phyloP scores from a whole-genome alignment of 2,797 vertebrate species.

The Siniperca undulata region DNA sequence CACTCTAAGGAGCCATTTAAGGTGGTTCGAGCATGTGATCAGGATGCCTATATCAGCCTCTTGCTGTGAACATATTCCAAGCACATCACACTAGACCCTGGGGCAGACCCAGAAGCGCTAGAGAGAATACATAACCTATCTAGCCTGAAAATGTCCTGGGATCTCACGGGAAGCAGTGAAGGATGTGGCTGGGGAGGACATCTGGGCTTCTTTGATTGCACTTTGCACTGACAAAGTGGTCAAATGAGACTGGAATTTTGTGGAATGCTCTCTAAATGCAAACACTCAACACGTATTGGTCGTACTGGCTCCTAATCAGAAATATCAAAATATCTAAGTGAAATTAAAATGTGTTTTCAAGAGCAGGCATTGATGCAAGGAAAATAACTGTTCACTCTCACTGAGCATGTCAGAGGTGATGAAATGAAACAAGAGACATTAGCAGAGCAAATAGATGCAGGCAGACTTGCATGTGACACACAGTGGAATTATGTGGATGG shows the following conservation, averaged over 20 bases:
- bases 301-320: not conserved
- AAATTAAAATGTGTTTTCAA: conserved; percentile 12
- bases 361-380: conserved; percentile 4
- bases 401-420: conserved; percentile 51
- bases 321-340: not conserved
- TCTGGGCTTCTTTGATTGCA: not conserved
- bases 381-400: conserved; percentile 23
- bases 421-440: conserved; percentile 58
- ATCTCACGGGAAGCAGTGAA: not conserved
- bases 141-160: conserved; percentile 2
- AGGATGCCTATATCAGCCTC: not conserved
- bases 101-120: conserved; percentile 3
- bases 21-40: conserved; percentile 11
- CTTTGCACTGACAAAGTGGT: not conserved
- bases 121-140: conserved; percentile 10
- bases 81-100: conserved; percentile 1
- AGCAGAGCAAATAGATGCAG: conserved; percentile 49
- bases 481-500: conserved; percentile 54
- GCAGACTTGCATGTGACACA: conserved; percentile 42
- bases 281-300: not conserved
- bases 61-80: not conserved
- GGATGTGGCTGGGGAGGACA: not conserved
- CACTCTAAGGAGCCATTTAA: not conserved
- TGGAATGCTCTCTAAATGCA: conserved; percentile 10
- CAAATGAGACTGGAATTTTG: not conserved